Base-by-base conservation (phyloP, 2,797 vertebrate genomes). In the Spea hammondii region DNA sequence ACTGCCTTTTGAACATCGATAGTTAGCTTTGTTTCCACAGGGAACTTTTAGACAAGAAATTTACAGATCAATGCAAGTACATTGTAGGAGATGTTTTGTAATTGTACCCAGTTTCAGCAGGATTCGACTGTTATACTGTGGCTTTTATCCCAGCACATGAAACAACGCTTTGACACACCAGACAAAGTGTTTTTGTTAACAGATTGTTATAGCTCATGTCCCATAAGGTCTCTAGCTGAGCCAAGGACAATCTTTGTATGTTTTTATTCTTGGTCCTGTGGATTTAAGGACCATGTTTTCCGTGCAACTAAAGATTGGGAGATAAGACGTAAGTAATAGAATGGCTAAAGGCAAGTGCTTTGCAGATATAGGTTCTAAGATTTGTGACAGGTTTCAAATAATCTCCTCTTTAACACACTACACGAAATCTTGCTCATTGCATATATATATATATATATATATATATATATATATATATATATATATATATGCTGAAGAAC, bases 11-110 rank as follows among this genome's bases (percentile, higher is more conserved):
- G 76, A 50, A 73, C 47, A 67, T 60, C 53, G 55, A 6, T 0
- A 79, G 70, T 5, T 1, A 65, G 65, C 46, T 74, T 72, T 44
- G 79, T 69, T 85, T 83, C 74, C 79, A 80, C 17, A 4, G 65
- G 78, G 81, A 83, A 59, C 75, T 79, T 79, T 79, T 71, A 65
- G 65, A 9, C 78, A 77, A 60, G 14, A 77, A 46, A 62, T 76
- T 67, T 9, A 82, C 10, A 70, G 74, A 84, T 75, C 67, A 77
- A 72, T 72, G 57, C 48, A 46, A 50, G 69, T 8, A 14, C 48
- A 48, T 0, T 0, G 9, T 46, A 79, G 71, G 65, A 71, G 57
- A 51, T 14, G 10, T 11, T 76, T 78, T 55, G 57, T 57, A 77
- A 57, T 80, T 45, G 13, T 48, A 66, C 47, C 10, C 62, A 82